Evolutionary conservation across 2,113 vertebrate species (phyloP), one percentile per base, ranked within the genome.

Genomic region (Prinia subflava): DNA sequence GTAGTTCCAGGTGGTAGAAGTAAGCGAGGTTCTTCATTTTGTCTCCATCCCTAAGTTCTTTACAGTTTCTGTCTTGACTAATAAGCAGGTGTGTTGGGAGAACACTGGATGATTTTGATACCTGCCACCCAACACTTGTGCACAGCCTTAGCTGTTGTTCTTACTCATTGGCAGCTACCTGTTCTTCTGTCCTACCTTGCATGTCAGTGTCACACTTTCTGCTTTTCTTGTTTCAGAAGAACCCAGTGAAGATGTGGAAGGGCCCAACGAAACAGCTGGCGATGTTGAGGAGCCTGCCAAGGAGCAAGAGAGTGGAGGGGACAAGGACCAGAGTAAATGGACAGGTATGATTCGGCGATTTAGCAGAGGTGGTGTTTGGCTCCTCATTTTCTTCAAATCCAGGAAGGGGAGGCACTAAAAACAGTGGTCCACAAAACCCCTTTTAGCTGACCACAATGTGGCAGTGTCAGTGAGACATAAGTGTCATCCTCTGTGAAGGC

Each of bases 251-350:
- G 99, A 99, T 99, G 98, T 98, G 88, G 99, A 99, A 98, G 99
- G 98, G 96, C 98, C 98, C 96, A 98, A 88, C 96, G 99, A 99
- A 98, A 98, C 98, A 80, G 97, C 98, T 62, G 98, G 98, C 70
- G 99, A 99, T 94, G 98, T 98, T 94, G 99, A 99, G 98, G 99
- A 99, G 97, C 98, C 99, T 97, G 97, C 98, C 93, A 99, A 99
- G 98, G 99, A 99, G 94, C 98, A 98, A 96, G 99, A 99, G 96
- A 97, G 98, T 97, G 98, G 98, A 97, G 98, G 98, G 94, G 99
- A 99, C 94, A 99, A 99, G 97, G 99, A 99, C 91, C 98, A 98
- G 97, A 98, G 96, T 98, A 99, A 99, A 98, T 98, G 99, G 98
- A 98, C 98, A 99, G 99, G 88, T 90, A 90, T 33, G 49, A 24